Base-by-base conservation (phyloP, 2,113 vertebrate species). In the Sylvilagus bachmani region DNA sequence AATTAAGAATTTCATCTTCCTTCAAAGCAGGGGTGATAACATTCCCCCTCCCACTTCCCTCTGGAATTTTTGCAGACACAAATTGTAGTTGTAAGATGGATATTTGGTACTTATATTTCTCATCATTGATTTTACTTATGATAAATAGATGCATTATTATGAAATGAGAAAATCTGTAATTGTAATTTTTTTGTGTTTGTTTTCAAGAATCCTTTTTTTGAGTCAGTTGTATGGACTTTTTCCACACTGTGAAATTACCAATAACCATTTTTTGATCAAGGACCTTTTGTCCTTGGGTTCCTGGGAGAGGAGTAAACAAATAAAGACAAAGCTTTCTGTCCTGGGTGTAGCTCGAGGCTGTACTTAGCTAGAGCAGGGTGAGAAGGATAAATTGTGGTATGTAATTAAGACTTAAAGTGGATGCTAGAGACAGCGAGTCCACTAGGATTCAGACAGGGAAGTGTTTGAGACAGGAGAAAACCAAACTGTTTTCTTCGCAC, bases 171-270 rank as follows among this genome's bases (percentile, higher is more conserved):
- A 44, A 93, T 86, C 31, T 95, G 75, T 79, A 49, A 53, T 93
- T 90, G 11, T 89, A 25, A n/a, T 61, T 86, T 8, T 64, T n/a
- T n/a, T 36, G 33, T 58, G 69, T 93, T 86, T 86, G 74, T 86
- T 95, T 74, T 93, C 6, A 94, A 90, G 93, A 93, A 97, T 0
- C 49, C 58, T 51, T 31, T 71, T 81, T 96, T 95, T 79, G 55
- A 86, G 75, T 95, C 33, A 55, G 2, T 78, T 51, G 12, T 73
- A 36, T 78, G 66, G 69, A 66, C 33, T 66, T 91, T 92, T 55
- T 51, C 4, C n/a, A 84, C 0, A 31, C 10, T 31, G 6, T 74
- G 31, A 90, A 83, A 75, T 89, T 83, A 22, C 17, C 64, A 73
- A 53, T 51, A 70, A 62, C 74, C 77, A 44, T 25, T 87, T 88